Percentiles rank a stretch among this genome's conserved stretches.
phyloP scores from a whole-genome alignment of 1,140 invertebrate species.

The Eurosta solidaginis region DNA sequence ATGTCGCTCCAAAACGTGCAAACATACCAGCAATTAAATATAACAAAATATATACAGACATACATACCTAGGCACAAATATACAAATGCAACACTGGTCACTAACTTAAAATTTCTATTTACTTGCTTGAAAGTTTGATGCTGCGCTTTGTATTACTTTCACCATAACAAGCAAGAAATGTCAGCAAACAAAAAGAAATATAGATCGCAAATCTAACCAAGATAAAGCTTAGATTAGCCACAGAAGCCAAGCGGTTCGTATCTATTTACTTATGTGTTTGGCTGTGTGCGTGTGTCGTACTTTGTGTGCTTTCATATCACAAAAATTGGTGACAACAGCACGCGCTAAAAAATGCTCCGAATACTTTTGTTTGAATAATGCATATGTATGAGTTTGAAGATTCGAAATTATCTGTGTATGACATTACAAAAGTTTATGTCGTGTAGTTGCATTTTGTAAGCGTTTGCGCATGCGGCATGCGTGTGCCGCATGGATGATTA shows the following conservation, averaged over 20 bases:
- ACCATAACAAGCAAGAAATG: neutral
- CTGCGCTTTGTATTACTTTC: neutral
- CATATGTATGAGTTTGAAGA: neutral
- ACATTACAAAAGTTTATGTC: neutral
- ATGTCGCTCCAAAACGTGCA: too few relatives aligned
- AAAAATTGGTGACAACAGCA: neutral
- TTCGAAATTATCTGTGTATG: neutral
- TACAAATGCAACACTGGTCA: neutral
- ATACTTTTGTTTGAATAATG: neutral
- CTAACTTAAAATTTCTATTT: neutral
- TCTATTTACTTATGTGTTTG: too few relatives aligned
- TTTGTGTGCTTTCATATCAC: too few relatives aligned
- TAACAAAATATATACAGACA: too few relatives aligned
- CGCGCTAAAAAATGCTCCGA: conserved; percentile 19
- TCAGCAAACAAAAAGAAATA: neutral
- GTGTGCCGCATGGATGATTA: neutral
- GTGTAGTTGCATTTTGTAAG: neutral
- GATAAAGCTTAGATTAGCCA: neutral
- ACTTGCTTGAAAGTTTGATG: neutral
- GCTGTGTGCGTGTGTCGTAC: neutral
- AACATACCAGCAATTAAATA: too few relatives aligned
- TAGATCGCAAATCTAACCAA: too few relatives aligned
- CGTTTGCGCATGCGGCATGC: neutral
- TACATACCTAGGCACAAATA: neutral
- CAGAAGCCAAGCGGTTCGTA: neutral